Evolutionary conservation across 2,113 vertebrate species (phyloP), one percentile per base, ranked within the genome.

Genomic region (Datnioides undecimradiatus): DNA sequence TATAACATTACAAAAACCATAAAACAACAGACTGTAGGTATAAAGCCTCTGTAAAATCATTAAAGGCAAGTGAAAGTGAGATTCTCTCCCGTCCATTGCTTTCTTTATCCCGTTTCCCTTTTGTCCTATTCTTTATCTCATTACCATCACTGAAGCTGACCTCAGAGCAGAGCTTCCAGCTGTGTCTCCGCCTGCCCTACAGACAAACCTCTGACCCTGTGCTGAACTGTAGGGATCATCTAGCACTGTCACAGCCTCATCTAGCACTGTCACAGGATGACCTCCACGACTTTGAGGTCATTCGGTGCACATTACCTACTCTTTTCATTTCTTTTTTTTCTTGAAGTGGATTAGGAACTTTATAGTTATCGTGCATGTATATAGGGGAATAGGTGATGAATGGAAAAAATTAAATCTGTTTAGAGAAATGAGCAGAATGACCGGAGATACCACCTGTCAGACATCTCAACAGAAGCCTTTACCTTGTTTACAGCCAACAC

Each of bases 61-160:
- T 88, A 77, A 80, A 78, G 83, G 78, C 51, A 25, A 85, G 89
- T 83, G 85, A 91, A 93, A 90, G 91, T 92, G 67, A 87, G 83
- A 79, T 77, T 79, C 27, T 86, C 69, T 69, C 55, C 73, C 79
- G 67, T 83, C 70, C 60, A 25, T 74, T 48, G 54, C 82, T 80
- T 69, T 88, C 83, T 93, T 92, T 91, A 83, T 89, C 65, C 83
- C 16, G 31, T 48, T 74, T 83, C 54, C 64, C 93, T 93, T 92
- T 94, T 95, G 93, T 95, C 77, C 85, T 51, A 79, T 92, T 90
- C 73, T 88, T 90, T 89, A 82, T 91, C 91, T 91, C 90, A 95
- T 95, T 95, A 94, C 82, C 92, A 95, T 94, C 85, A 92, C 92
- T 92, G 90, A 93, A 43, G 89, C 79, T 87, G 88, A 91, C 90